A percentile compares a stretch with the other conserved stretches of the same genome.
Evolutionary conservation across 2,113 vertebrate species (phyloP).

Genomic region (Nanorana parkeri): DNA sequence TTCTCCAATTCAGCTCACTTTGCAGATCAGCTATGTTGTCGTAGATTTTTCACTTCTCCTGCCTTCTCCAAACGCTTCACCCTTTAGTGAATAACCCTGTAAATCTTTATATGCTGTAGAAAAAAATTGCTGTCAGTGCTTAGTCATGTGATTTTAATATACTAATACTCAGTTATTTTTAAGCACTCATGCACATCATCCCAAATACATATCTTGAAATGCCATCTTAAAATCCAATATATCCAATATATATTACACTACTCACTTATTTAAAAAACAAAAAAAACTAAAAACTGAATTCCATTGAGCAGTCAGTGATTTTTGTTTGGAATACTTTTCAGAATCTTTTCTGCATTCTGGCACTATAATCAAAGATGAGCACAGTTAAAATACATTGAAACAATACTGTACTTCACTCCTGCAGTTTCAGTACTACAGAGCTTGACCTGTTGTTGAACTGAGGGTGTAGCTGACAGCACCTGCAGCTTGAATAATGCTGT

Average conservation of each 20-base stretch:
- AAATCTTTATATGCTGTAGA: too few species aligned
- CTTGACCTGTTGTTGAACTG: background rate
- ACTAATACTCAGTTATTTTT: too few species aligned
- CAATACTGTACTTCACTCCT: background rate
- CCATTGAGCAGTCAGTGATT: background rate
- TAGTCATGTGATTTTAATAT: too few species aligned
- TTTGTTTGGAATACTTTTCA: background rate
- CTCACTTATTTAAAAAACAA: background rate
- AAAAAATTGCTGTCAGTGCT: too few species aligned
- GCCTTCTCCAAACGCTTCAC: too few species aligned
- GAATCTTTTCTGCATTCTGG: background rate
- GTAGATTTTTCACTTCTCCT: too few species aligned
- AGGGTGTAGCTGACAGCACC: background rate
- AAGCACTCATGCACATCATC: too few species aligned
- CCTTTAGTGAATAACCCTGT: too few species aligned
- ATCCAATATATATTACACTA: background rate
- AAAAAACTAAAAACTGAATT: background rate
- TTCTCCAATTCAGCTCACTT: too few species aligned
- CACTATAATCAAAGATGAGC: background rate
- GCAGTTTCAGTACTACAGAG: background rate
- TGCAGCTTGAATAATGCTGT: background rate
- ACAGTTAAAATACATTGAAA: background rate
- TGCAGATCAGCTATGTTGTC: too few species aligned
- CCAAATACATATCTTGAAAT: too few species aligned
- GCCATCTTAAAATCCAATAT: background rate